Evolutionary conservation across 2,797 vertebrate genomes (phyloP).

Genomic region (Triplophysa bombifrons): DNA sequence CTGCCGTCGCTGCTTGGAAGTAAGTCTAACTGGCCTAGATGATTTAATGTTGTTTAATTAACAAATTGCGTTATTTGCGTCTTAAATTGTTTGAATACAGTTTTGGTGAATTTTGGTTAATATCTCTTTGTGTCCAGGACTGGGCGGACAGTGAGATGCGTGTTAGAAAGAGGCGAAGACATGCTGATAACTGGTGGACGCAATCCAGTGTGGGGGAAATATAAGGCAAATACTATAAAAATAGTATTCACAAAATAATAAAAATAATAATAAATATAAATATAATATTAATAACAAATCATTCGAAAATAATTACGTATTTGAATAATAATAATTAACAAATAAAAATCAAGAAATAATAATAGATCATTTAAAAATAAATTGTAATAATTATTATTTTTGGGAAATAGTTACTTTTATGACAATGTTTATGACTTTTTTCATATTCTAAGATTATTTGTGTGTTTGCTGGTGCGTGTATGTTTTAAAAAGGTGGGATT

Average conservation of each 20-base stretch:
- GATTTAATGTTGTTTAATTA: neutral
- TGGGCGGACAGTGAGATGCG: slow-evolving; percentile 76
- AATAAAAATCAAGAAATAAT: too few relatives aligned
- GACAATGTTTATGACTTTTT: neutral
- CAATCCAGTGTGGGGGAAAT: slow-evolving; percentile 84
- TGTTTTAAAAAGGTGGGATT: slow-evolving; percentile 78
- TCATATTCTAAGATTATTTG: neutral
- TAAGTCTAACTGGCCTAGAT: slow-evolving; percentile 66
- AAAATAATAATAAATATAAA: too few relatives aligned
- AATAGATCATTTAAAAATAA: too few relatives aligned
- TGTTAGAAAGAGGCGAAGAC: slow-evolving; percentile 88
- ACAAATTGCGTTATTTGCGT: neutral
- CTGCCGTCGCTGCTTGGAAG: slow-evolving; percentile 88
- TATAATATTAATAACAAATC: too few relatives aligned
- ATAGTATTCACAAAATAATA: neutral
- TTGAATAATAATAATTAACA: too few relatives aligned
- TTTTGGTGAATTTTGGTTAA: neutral
- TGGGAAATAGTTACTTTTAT: neutral
- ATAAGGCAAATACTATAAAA: slow-evolving; percentile 78
- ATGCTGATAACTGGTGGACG: slow-evolving; percentile 87
- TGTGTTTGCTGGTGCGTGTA: neutral
- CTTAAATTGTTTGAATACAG: neutral
- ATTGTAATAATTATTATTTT: too few relatives aligned
- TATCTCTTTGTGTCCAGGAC: slow-evolving; percentile 70
- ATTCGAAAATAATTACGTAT: too few relatives aligned